These are phyloP conservation scores for Caenorhabditis sp. DNA, from an alignment of 2,888 invertebrate genomes.

Conservation along the genomic window DNA sequence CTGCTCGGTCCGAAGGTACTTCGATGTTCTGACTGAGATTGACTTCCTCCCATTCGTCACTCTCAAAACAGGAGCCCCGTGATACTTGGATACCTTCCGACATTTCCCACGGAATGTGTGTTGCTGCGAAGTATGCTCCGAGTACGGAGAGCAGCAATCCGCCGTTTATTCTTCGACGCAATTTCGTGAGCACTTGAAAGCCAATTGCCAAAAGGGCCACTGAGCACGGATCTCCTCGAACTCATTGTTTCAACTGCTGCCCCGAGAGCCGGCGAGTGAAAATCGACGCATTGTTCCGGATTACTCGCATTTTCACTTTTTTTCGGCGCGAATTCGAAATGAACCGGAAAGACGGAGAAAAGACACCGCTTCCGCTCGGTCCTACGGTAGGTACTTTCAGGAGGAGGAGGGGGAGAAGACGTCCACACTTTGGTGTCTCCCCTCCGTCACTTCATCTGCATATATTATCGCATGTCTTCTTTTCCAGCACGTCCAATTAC, in stretches of 20 bases:
- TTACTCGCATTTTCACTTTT: neutral
- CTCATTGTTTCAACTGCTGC: slow-evolving; percentile 24
- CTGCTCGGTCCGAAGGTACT: too few relatives aligned
- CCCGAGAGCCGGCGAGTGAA: neutral
- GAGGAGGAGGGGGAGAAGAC: neutral
- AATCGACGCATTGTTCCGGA: slow-evolving; percentile 9
- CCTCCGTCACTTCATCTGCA: slow-evolving; percentile 24
- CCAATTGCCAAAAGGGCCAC: slow-evolving; percentile 33
- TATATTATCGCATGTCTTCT: slow-evolving; percentile 19
- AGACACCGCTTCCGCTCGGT: too few relatives aligned
- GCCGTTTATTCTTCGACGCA: slow-evolving; percentile 13
- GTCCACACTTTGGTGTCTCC: slow-evolving; percentile 18
- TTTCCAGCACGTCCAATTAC: slow-evolving; percentile 36
- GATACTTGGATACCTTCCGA: too few relatives aligned
- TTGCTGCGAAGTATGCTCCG: too few relatives aligned
- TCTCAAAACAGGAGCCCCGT: too few relatives aligned
- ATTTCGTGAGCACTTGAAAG: slow-evolving; percentile 30
- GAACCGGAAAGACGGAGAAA: slow-evolving; percentile 13
- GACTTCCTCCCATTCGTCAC: neutral
- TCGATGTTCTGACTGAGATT: too few relatives aligned
- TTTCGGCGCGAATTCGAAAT: neutral
- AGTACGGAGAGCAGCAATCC: slow-evolving; percentile 13
- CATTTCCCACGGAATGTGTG: slow-evolving; percentile 31
- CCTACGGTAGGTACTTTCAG: neutral
- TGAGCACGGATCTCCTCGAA: neutral